Percentiles rank a stretch among this genome's conserved stretches.
phyloP scores from a whole-genome alignment of 2,888 invertebrate genomes.

The Ochropacha duplaris region DNA sequence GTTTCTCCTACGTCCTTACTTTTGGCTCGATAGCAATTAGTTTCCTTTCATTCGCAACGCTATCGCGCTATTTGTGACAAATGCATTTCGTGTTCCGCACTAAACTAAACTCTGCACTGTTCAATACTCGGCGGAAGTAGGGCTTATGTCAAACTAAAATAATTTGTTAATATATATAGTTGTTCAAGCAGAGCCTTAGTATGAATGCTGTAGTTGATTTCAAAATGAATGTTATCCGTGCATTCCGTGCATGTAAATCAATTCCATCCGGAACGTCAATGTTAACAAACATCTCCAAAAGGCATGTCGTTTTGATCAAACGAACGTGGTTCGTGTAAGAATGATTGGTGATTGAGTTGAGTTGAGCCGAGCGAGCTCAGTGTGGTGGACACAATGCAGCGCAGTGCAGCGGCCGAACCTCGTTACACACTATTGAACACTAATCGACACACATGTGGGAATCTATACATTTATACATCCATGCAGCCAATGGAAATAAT shows the following conservation, averaged over 20 bases:
- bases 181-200: not conserved
- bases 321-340: not conserved
- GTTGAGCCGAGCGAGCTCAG: not conserved
- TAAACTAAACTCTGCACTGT: not conserved
- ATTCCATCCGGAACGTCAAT: not conserved
- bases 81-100: not conserved
- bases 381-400: not conserved
- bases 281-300: not conserved
- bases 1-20: not conserved
- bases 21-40: not conserved
- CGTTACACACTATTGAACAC: conserved; percentile 16
- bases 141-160: not conserved
- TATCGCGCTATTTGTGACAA: not conserved
- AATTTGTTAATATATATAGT: not conserved
- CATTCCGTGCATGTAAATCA: not conserved
- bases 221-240: not conserved
- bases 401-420: no score
- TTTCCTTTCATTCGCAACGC: not conserved
- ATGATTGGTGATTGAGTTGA: not conserved
- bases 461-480: conserved; percentile 11
- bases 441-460: conserved; percentile 14
- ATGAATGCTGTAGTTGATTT: not conserved
- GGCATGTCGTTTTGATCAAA: not conserved
- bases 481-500: conserved; percentile 9
- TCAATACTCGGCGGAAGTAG: not conserved